Evolutionary conservation across 2,113 vertebrate species (phyloP).

Genomic region (Trachemys scripta): DNA sequence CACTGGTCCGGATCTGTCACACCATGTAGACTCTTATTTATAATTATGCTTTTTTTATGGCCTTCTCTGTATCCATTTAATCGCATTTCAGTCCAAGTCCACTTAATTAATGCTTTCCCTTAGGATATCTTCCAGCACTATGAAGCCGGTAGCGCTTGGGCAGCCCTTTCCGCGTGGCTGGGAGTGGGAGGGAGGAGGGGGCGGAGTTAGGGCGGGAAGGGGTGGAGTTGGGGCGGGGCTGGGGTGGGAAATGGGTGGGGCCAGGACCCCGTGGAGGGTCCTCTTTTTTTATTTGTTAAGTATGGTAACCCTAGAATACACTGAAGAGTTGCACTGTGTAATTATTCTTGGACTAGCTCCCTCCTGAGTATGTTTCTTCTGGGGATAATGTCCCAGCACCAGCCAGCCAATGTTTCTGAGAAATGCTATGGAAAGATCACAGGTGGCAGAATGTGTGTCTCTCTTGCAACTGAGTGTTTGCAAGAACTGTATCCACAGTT

Average conservation of each 20-base stretch:
- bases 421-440: fast-evolving
- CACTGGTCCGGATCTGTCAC: no score
- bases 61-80: conserved; percentile 40
- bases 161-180: no score
- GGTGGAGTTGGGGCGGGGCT: no score
- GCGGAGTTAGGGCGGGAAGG: no score
- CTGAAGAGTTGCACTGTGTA: neutral
- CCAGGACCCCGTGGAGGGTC: no score
- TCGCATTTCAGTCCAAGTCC: conserved; percentile 37
- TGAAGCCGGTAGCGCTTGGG: no score
- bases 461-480: neutral
- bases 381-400: neutral
- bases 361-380: neutral
- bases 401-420: neutral
- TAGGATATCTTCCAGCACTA: conserved; percentile 18
- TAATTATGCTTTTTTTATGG: neutral
- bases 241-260: no score
- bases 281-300: no score
- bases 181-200: no score
- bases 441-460: neutral
- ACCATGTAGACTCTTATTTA: neutral
- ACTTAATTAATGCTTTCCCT: conserved; percentile 48
- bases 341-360: neutral
- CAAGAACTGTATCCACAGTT: neutral
- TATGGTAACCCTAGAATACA: neutral